A percentile compares a stretch with the other conserved stretches of the same genome.
Evolutionary conservation across 1,140 invertebrate genomes (phyloP).

Genomic region (Leptonema lineaticorne): DNA sequence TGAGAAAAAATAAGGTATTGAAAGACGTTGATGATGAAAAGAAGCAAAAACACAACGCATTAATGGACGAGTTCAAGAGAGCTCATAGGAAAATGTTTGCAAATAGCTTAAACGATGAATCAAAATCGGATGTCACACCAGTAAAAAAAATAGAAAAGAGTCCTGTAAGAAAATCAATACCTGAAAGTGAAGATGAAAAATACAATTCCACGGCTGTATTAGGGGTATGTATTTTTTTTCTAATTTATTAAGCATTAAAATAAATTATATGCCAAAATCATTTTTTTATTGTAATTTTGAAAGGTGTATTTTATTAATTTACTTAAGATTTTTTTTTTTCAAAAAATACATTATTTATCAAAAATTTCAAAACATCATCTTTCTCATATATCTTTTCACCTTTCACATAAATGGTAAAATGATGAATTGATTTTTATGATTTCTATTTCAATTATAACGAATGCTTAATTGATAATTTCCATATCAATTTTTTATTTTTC

Average conservation of each 20-base stretch:
- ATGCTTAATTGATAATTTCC: no score
- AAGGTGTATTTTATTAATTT: no score
- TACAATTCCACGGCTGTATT: not conserved
- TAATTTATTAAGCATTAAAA: not conserved
- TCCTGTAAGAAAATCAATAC: not conserved
- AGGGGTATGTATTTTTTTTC: not conserved
- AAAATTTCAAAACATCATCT: no score
- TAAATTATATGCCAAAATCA: no score
- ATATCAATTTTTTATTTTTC: no score
- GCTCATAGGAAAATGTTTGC: conserved; percentile 84
- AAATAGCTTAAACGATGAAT: conserved; percentile 39
- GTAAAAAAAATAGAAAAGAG: not conserved
- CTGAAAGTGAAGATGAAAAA: not conserved
- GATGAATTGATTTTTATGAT: no score
- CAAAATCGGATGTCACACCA: not conserved
- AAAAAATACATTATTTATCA: no score
- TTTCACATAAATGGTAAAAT: no score
- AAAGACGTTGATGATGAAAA: conserved; percentile 57
- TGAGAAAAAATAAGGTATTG: conserved; percentile 51
- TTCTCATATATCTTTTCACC: no score
- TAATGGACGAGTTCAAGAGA: conserved; percentile 87
- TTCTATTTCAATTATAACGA: no score
- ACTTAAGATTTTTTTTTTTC: no score
- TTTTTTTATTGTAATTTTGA: no score
- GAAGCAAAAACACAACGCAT: conserved; percentile 65